A percentile compares a stretch with the other conserved stretches of the same genome.
Evolutionary conservation across 1,140 invertebrate genomes (phyloP).

Genomic region (Papilio glaucus): DNA sequence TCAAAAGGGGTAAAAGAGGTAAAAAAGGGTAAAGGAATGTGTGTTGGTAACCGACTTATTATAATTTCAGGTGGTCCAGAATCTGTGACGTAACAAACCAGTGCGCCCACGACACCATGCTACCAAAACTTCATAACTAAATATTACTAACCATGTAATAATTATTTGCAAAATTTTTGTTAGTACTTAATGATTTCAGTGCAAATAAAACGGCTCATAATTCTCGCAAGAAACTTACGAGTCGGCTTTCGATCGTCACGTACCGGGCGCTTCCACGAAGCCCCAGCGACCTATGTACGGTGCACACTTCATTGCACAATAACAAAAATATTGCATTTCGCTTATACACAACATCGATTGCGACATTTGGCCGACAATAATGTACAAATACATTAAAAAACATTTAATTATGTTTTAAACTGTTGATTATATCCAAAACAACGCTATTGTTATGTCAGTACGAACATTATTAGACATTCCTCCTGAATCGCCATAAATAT

Average conservation of each 20-base stretch:
- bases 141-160: neutral
- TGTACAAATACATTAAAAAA: neutral
- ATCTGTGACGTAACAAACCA: neutral
- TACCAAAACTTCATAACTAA: neutral
- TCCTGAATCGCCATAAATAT: neutral
- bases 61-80: neutral
- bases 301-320: slow-evolving; percentile 43
- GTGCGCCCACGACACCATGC: neutral
- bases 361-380: neutral
- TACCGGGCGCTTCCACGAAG: slow-evolving; percentile 59
- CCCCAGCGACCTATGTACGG: slow-evolving; percentile 39
- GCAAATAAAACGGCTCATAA: neutral
- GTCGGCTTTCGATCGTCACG: slow-evolving; percentile 57
- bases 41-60: too few relatives aligned
- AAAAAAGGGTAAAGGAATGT: too few relatives aligned
- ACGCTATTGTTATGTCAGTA: neutral
- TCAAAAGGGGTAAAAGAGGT: too few relatives aligned
- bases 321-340: slow-evolving; percentile 34
- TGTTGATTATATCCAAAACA: neutral
- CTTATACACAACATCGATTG: neutral
- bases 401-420: neutral
- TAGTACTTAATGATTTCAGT: neutral
- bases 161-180: neutral
- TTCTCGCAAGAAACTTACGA: slow-evolving; percentile 55
- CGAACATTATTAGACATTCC: neutral